A percentile compares a stretch with the other conserved stretches of the same genome.
phyloP scores from a whole-genome alignment of 2,797 vertebrate genomes.

The Acomys russatus region DNA sequence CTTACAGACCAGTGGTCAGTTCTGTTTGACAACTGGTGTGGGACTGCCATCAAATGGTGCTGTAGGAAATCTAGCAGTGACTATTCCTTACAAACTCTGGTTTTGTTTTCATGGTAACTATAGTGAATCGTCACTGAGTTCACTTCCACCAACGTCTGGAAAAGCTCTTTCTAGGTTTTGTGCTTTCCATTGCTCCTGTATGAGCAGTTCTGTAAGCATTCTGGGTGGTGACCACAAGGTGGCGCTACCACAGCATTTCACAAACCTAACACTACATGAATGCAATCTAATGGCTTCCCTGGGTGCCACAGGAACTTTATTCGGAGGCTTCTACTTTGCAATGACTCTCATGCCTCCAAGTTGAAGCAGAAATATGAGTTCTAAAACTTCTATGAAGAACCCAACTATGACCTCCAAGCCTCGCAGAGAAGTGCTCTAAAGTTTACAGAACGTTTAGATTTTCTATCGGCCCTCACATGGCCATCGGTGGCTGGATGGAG shows the following conservation, averaged over 20 bases:
- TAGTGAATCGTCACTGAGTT: not conserved
- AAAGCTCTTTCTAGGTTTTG: constrained; percentile 17
- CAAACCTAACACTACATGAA: not conserved
- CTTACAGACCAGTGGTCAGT: not conserved
- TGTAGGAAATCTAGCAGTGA: not conserved
- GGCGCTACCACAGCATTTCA: not conserved
- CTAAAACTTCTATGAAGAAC: not conserved
- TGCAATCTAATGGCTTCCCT: not conserved
- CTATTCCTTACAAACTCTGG: not conserved
- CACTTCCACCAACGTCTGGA: not conserved
- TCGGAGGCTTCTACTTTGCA: not conserved
- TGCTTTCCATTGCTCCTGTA: not conserved
- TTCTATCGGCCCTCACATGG: not conserved
- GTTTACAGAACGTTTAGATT: not conserved
- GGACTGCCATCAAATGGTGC: not conserved
- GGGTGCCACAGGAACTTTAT: not conserved
- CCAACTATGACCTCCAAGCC: not conserved
- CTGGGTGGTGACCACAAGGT: constrained; percentile 70
- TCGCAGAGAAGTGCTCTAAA: not conserved
- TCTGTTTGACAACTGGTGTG: not conserved
- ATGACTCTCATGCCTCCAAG: not conserved
- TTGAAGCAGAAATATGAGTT: not conserved
- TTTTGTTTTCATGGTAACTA: not conserved
- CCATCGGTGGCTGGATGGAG: not conserved
- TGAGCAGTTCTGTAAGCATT: not conserved